A percentile compares a stretch with the other conserved stretches of the same genome.
These are phyloP conservation scores for Hippocampus barbouri DNA, from an alignment of 2,113 vertebrate genomes.

Conservation along the genomic window DNA sequence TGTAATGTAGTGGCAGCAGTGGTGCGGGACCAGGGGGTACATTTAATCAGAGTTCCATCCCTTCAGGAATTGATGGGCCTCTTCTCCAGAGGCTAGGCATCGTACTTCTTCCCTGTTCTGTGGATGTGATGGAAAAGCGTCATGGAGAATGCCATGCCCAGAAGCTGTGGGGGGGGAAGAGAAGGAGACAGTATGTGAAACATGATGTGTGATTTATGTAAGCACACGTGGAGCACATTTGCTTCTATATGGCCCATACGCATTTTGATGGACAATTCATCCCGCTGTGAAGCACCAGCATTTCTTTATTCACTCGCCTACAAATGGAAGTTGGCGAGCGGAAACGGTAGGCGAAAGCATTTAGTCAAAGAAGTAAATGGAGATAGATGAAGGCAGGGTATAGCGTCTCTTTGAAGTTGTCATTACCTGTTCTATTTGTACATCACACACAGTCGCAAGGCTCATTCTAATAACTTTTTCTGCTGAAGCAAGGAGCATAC, in stretches of 20 bases:
- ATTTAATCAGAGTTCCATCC: constrained; percentile 64
- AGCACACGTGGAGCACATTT: background rate
- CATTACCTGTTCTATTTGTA: constrained; percentile 62
- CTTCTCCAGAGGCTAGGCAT: constrained; percentile 76
- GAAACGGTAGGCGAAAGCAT: constrained; percentile 38
- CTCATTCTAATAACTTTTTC: constrained; percentile 65
- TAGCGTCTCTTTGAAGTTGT: constrained; percentile 68
- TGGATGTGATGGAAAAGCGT: constrained; percentile 98
- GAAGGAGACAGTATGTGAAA: constrained; percentile 17
- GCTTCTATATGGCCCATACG: constrained; percentile 24
- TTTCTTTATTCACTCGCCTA: constrained; percentile 17
- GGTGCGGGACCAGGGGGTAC: constrained; percentile 6
- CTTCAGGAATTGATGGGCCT: constrained; percentile 51
- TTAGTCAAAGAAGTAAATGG: constrained; percentile 61
- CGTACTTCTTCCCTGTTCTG: constrained; percentile 96
- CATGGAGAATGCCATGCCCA: constrained; percentile 99
- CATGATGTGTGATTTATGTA: background rate
- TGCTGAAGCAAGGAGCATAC: background rate
- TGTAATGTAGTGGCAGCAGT: constrained; percentile 41
- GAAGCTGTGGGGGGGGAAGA: constrained; percentile 78
- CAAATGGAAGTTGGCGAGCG: constrained; percentile 38
- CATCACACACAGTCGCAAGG: constrained; percentile 65
- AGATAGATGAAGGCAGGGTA: constrained; percentile 63
- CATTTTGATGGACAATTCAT: constrained; percentile 35
- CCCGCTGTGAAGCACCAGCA: constrained; percentile 1